Percentiles rank a stretch among this genome's conserved stretches.
These are phyloP conservation scores for Hystrix cristata DNA, from an alignment of 2,113 vertebrate genomes.

Conservation along the genomic window DNA sequence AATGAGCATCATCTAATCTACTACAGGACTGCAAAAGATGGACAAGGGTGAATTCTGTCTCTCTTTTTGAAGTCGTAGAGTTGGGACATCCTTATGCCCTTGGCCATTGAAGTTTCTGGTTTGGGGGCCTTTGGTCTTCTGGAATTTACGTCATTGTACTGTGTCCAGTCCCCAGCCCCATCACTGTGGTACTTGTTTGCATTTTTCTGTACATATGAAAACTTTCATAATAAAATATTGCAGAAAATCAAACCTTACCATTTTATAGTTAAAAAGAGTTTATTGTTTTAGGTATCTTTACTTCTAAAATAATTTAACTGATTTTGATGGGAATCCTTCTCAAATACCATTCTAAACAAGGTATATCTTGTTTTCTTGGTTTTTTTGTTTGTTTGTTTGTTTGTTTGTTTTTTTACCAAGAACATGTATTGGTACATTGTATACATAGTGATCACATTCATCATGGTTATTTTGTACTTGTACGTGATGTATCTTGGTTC, in stretches of 20 bases:
- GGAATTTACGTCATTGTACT: too few species aligned
- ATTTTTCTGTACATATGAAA: slow-evolving; percentile 12
- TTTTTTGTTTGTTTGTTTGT: too few species aligned
- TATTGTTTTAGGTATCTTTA: background rate
- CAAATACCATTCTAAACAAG: background rate
- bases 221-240: background rate
- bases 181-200: background rate
- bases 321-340: background rate
- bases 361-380: background rate
- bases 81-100: background rate
- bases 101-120: background rate
- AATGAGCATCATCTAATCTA: background rate
- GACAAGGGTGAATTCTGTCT: background rate
- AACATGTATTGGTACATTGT: too few species aligned
- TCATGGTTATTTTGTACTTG: too few species aligned
- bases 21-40: background rate
- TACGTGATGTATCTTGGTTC: too few species aligned
- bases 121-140: background rate
- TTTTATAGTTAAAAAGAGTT: background rate
- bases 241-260: background rate
- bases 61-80: background rate
- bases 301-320: background rate
- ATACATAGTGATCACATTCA: too few species aligned
- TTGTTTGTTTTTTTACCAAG: too few species aligned
- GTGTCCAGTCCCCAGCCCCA: background rate